These are phyloP conservation scores for Helogale parvula DNA, from an alignment of 2,113 vertebrate species.

Conservation along the genomic window DNA sequence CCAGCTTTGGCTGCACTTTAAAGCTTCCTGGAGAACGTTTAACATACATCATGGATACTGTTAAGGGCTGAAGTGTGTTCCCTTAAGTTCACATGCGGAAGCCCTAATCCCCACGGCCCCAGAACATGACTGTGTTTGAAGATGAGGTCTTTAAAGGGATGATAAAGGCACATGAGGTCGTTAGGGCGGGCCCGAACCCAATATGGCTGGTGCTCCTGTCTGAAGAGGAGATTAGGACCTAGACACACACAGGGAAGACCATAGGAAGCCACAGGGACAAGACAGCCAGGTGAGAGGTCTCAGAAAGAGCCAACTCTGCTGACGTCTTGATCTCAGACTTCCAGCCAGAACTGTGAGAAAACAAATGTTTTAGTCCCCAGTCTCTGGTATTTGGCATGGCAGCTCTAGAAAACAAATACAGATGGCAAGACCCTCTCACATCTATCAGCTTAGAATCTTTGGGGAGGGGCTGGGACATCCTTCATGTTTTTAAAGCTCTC, in stretches of 20 bases:
- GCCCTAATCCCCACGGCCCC: not conserved
- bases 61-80: not conserved
- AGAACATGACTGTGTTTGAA: not conserved
- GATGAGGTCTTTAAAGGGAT: not conserved
- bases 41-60: not conserved
- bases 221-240: not conserved
- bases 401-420: rapidly evolving
- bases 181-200: not conserved
- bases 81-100: not conserved
- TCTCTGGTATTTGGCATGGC: not conserved
- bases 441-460: rapidly evolving
- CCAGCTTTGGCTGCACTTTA: too few relatives aligned
- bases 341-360: not conserved
- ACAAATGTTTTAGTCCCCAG: not conserved
- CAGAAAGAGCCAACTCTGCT: not conserved
- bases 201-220: not conserved
- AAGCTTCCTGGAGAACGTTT: not conserved
- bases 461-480: too few relatives aligned
- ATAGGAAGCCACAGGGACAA: not conserved
- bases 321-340: not conserved
- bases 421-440: not conserved
- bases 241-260: not conserved
- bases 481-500: not conserved
- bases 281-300: not conserved
- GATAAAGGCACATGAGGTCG: not conserved